Evolutionary conservation across 2,113 vertebrate genomes (phyloP), one percentile per base, ranked within the genome.

Genomic region (Protobothrops flavoviridis): DNA sequence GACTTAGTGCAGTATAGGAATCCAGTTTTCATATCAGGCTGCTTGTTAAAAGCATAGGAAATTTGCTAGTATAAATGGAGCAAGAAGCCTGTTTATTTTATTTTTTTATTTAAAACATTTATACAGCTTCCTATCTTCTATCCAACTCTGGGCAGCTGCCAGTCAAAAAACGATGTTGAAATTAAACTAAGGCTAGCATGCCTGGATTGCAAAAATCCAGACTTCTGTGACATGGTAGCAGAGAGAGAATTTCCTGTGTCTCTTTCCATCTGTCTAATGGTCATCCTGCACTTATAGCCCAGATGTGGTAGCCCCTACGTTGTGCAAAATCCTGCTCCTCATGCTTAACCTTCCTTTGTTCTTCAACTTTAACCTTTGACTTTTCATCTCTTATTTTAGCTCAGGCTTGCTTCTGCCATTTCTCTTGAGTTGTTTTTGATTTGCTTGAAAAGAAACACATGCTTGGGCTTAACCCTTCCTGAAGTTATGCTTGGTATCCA

Each of bases 301-400:
- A 39, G 74, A 43, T 81, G 33, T 39, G 69, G 69, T 81, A 81
- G 17, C 17, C 17, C 17, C 69, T 20, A 39, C 0, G 15, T 81
- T 81, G 69, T 15, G 17, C 69, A 81, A 23, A 21, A 11, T 4
- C 91, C 21, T 61, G 48, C 48, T 20, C 17, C 64, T 88, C 45
- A 17, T 21, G 52, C 17, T 17, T 52, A 50, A 48, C n/a, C 29
- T 24, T 48, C 17, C 15, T 17, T 24, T 23, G 1, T 39, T 57
- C 5, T n/a, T 92, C 88, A 81, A 20, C 64, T 92, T 81, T 29
- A 92, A 81, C 50, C n/a, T 69, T n/a, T 92, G 87, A 57, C 50
- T 89, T 92, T 45, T 74, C 4, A n/a, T 29, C 9, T 89, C 43
- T 29, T 92, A 55, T 88, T 88, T 20, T 45, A 29, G 43, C 21